Conservation (phyloP, 2,888 invertebrate genomes). For the Lepidochrysops patricia region DNA sequence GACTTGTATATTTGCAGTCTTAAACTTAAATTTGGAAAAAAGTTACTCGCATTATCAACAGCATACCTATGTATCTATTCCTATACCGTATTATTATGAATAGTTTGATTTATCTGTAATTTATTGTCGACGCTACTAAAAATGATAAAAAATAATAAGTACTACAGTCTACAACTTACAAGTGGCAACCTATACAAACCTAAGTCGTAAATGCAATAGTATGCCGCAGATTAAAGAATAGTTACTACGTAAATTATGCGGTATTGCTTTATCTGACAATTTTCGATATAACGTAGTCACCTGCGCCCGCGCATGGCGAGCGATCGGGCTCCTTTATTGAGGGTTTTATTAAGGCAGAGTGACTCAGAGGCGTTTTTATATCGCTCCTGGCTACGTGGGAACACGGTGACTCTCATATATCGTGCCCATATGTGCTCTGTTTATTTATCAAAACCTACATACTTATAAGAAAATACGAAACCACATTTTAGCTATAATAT, state of each 20-base stretch:
- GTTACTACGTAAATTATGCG: too few relatives aligned
- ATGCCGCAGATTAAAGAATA: too few relatives aligned
- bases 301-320: conserved; percentile 57
- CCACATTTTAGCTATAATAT: not conserved
- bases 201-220: not conserved
- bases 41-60: too few relatives aligned
- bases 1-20: too few relatives aligned
- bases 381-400: conserved; percentile 59
- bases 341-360: conserved; percentile 61
- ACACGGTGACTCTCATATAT: conserved; percentile 53
- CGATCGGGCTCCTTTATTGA: conserved; percentile 58
- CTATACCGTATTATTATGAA: not conserved
- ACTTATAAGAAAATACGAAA: not conserved
- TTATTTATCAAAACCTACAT: conserved; percentile 17
- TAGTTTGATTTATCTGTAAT: not conserved
- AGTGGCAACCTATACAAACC: too few relatives aligned
- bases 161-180: too few relatives aligned
- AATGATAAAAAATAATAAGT: too few relatives aligned
- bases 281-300: conserved; percentile 35
- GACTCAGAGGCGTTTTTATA: conserved; percentile 57
- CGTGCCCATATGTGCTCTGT: conserved; percentile 19
- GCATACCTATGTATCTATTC: too few relatives aligned
- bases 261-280: conserved; percentile 28
- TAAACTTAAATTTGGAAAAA: too few relatives aligned
- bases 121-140: too few relatives aligned